Base-by-base conservation (phyloP, 2,113 vertebrate genomes). In the Thunnus thynnus region DNA sequence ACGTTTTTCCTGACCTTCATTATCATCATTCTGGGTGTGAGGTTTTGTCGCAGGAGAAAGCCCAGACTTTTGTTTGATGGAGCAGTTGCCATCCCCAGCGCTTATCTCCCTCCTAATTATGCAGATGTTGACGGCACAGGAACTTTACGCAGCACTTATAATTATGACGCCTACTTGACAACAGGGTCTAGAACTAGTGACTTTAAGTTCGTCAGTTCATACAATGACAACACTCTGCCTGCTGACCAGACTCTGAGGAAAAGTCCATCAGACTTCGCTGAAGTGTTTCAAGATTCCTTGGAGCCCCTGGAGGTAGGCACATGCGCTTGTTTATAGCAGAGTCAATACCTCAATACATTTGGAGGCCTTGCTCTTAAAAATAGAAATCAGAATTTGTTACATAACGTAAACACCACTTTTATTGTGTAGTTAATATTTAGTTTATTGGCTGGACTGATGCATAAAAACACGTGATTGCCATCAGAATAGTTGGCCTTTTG, bases 31-130 rank as follows among this genome's bases (percentile, higher is more conserved):
- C 22, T 22, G 22, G 22, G 22, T 22, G 22, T 22, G 22, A 22
- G 22, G 22, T 22, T 22, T 22, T 22, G 22, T 22, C 22, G 22
- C 22, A 22, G 22, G 22, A 22, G 22, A 22, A 22, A 22, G 22
- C 22, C 22, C 22, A 22, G 22, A 22, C 22, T 22, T 1, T 22
- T 22, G 22, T 22, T 22, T 22, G 22, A 22, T 22, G 22, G 22
- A 22, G 22, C 22, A 22, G 22, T 22, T 22, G 22, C 22, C 22
- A 22, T 22, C 22, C 22, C 92, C 71, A 76, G 91, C 60, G 82
- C 89, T 9, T 93, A 91, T 82, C 86, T 92, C 20, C 90, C 92
- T 72, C 90, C 90, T 20, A 87, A 90, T 80, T 93, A 91, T 25
- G 84, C 90, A 73, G 92, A 93, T 30, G 87, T 93, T 58, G 90